phyloP scores from a whole-genome alignment of 2,113 vertebrate genomes.

The Sebastes fasciatus region DNA sequence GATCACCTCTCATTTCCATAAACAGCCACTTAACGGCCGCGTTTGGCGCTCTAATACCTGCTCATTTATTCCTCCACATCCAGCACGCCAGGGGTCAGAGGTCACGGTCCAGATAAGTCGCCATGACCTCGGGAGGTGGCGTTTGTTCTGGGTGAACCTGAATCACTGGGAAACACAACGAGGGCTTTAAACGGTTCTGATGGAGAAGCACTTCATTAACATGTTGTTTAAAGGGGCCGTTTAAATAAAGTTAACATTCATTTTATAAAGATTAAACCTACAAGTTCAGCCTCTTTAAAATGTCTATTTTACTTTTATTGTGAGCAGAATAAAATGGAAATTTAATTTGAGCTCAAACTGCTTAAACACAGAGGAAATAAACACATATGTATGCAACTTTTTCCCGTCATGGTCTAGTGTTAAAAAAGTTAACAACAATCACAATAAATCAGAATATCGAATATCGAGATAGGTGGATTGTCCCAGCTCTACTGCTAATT shows the following conservation, averaged over 20 bases:
- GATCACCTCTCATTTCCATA: conserved; percentile 65
- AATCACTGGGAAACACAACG: conserved; percentile 3
- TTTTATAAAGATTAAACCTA: conserved; percentile 4
- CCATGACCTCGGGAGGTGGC: conserved; percentile 21
- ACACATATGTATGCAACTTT: no score
- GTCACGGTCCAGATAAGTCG: conserved; percentile 55
- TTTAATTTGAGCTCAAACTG: not conserved
- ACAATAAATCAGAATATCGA: no score
- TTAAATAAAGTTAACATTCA: conserved; percentile 5
- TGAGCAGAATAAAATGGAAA: not conserved
- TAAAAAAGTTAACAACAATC: no score
- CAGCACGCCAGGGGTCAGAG: conserved; percentile 26
- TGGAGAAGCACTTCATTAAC: conserved; percentile 13
- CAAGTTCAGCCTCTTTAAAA: conserved; percentile 5
- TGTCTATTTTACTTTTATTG: not conserved
- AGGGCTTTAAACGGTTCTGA: conserved; percentile 18
- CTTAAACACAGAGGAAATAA: not conserved
- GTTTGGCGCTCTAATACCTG: conserved; percentile 11
- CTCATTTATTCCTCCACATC: conserved; percentile 51
- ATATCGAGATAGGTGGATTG: no score
- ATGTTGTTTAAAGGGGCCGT: not conserved
- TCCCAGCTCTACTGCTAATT: no score
- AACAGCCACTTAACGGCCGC: conserved; percentile 46
- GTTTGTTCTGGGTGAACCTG: conserved; percentile 11
- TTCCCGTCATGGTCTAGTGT: no score